Evolutionary conservation across 2,888 invertebrate genomes (phyloP), one percentile per base, ranked within the genome.

Genomic region (Autographa gamma): DNA sequence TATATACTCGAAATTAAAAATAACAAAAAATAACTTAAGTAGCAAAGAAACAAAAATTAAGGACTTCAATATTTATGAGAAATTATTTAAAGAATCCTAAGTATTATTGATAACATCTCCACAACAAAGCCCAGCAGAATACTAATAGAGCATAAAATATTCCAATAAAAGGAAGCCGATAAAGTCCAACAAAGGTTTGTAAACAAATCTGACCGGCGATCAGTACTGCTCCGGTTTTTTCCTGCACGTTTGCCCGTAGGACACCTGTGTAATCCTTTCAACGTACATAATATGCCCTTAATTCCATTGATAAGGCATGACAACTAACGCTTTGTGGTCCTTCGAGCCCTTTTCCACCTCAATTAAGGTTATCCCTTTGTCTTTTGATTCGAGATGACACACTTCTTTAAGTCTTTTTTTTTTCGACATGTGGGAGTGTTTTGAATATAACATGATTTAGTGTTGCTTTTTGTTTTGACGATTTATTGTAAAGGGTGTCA

Each of bases 241-340:
- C 85, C 48, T 74, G 74, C 85, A 74, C 38, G 52, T 63, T 79
- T 70, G 81, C 80, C 85, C 82, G 74, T 85, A 88, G 91, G 90
- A 92, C 95, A 95, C 95, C 95, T 95, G 95, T 95, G 94, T 95
- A 95, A 95, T 92, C 95, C 94, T 93, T 95, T 94, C 94, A 94
- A 88, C 91, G 86, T 83, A 86, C 84, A 95, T 95, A 95, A 95
- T 95, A 92, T 93, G 90, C 89, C 92, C 92, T 94, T 95, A 95
- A 95, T 95, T 93, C 93, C 86, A 90, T 92, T 95, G 95, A 95
- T 95, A 94, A 89, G 90, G 92, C 95, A 91, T 95, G 95, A 95
- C 95, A 94, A 92, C 92, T 93, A 91, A 89, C 91, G 92, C 93
- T 92, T 95, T 95, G 94, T 95, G 84, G 81, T 81, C 82, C 85